phyloP scores from a whole-genome alignment of 2,797 vertebrate genomes.

The Bovichtus variegatus region DNA sequence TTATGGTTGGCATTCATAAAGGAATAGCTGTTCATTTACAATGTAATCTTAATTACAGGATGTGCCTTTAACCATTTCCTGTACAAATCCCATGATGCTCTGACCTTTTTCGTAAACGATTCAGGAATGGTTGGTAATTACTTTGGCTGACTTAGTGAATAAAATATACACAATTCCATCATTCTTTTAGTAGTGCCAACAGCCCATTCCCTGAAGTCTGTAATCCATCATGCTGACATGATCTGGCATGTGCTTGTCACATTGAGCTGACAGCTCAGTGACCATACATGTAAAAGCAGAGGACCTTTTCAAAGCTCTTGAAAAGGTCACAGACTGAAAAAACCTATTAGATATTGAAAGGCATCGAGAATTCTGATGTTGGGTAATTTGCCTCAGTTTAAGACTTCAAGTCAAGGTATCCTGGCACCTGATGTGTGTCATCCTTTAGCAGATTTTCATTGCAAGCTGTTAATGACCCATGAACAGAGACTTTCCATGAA shows the following conservation, averaged over 20 bases:
- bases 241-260: conserved; percentile 52
- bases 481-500: not conserved
- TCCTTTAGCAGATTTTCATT: not conserved
- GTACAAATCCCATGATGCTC: conserved; percentile 1
- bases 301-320: conserved; percentile 12
- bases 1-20: not conserved
- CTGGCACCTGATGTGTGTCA: not conserved
- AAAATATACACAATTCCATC: conserved; percentile 56
- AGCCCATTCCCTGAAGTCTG: conserved; percentile 37
- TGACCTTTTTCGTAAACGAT: conserved; percentile 66
- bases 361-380: conserved; percentile 9
- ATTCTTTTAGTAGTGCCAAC: conserved; percentile 11
- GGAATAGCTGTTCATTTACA: conserved; percentile 13
- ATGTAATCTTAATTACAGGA: conserved; percentile 46
- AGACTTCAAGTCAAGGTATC: not conserved
- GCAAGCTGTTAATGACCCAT: not conserved
- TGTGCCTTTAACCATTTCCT: conserved; percentile 26
- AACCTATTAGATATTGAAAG: conserved; percentile 15
- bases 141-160: conserved; percentile 44
- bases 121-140: conserved; percentile 63
- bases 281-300: conserved; percentile 27
- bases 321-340: conserved; percentile 35
- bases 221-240: conserved; percentile 65
- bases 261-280: conserved; percentile 49
- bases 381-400: conserved; percentile 8